Evolutionary conservation across 2,113 vertebrate species (phyloP).

Genomic region (Tauraco erythrolophus): DNA sequence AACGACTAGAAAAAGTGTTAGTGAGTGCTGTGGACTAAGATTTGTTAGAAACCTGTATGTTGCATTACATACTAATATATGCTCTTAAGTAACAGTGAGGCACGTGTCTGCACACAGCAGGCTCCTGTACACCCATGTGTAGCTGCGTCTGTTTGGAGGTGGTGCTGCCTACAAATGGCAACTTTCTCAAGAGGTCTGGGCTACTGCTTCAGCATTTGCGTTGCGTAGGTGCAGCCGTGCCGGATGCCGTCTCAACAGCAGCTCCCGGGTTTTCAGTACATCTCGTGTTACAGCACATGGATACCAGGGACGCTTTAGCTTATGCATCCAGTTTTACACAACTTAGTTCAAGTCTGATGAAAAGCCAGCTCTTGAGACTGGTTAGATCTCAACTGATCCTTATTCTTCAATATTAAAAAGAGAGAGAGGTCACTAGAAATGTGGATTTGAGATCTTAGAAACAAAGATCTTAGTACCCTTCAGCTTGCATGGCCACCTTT

Average conservation of each 20-base stretch:
- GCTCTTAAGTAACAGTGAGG: not conserved
- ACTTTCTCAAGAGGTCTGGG: not conserved
- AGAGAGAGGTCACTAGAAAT: not conserved
- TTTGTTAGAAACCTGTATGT: not conserved
- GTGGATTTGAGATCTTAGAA: not conserved
- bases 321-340: not conserved
- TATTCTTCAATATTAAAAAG: not conserved
- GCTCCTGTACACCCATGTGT: not conserved
- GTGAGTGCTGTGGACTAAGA: not conserved
- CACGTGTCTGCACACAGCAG: not conserved
- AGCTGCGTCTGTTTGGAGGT: not conserved
- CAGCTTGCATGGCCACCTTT: not conserved
- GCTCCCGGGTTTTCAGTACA: not conserved
- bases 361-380: not conserved
- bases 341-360: not conserved
- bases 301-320: not conserved
- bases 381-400: not conserved
- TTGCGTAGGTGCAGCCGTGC: rapidly evolving
- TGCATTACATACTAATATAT: not conserved
- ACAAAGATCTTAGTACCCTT: not conserved
- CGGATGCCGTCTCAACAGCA: not conserved
- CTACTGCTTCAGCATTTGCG: not conserved
- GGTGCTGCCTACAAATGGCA: not conserved
- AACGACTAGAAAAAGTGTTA: not conserved
- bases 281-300: not conserved